Evolutionary conservation across 2,888 invertebrate genomes (phyloP), one percentile per base, ranked within the genome.

Genomic region (Apoderus coryli): DNA sequence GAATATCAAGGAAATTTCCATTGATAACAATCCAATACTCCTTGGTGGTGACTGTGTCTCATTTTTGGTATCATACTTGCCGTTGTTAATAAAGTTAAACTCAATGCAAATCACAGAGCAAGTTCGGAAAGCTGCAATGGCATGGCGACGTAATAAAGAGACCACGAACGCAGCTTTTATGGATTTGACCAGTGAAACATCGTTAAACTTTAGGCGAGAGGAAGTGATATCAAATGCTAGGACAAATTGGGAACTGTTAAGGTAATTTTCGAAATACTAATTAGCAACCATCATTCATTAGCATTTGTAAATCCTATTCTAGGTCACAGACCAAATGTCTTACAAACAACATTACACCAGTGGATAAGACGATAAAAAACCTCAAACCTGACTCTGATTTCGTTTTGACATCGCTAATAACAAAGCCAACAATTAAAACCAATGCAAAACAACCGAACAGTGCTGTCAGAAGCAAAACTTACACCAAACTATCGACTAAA

Each of bases 11-110:
- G 90, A 90, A 60, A 71, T 92, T 27, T 78, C 86, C 11, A 70
- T 92, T 34, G 90, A 85, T 53, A 80, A 79, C 37, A 86, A 86
- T 59, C 84, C 85, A 1, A 73, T 86, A 6, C 76, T 78, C 11
- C 55, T 79, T 37, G 76, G 72, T n/a, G 76, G 79, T 0, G 84
- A 85, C 45, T 85, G 81, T 48, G 71, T 78, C 3, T 78, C 82
- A 1, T 85, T 82, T 52, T 57, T 85, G 25, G 81, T 85, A 0
- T 79, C 82, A 1, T 79, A 81, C 53, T 58, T 85, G 36, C 80
- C 82, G 13, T 72, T 74, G 50, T 61, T 86, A 38, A 60, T 70
- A 34, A 66, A 74, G 25, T 59, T 86, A 23, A 84, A 82, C 42
- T 72, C 73, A 43, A 78, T 82, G 75, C 73, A 76, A 45, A 72